Evolutionary conservation across 2,797 vertebrate genomes (phyloP), one percentile per base, ranked within the genome.

Genomic region (Ficedula albicollis): DNA sequence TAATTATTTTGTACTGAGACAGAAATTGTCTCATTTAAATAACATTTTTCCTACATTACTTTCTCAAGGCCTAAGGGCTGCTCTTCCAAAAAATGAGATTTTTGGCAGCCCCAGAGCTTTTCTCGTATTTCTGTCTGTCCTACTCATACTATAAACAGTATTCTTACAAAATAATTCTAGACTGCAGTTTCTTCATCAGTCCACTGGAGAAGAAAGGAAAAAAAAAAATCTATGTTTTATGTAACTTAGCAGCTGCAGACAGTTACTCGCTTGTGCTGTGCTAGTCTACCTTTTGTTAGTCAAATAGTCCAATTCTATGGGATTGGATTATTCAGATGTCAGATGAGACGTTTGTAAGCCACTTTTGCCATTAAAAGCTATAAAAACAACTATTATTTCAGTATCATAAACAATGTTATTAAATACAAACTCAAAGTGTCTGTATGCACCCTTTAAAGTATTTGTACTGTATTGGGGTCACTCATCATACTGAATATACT

Each of bases 1-100:
- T 92, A 92, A 96, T 96, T 96, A 94, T 93, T 97, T 92, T 96
- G 95, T 89, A 90, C 80, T 95, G 95, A 97, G 89, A 89, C 80
- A 97, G 92, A 97, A 97, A 97, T 97, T 97, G 97, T 94, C 95
- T 98, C 96, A 97, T 91, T 92, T 95, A 94, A 96, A 96, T 92
- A 97, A 75, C 89, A 97, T 97, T 98, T 97, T 95, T 96, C 94
- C 92, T 96, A 89, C 89, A 95, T 75, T 95, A 85, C 89, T 97
- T 97, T 97, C 92, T 95, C 87, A 97, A 95, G 96, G 89, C 83
- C 60, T 59, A 78, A 84, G 69, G 87, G 87, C 30, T 92, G 52
- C 70, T 94, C 76, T 97, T 97, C 91, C 90, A 96, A 96, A 94
- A 93, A 95, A 83, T 87, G 51, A 95, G 87, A 84, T 95, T 93